Base-by-base conservation (phyloP, 2,797 vertebrate species). In the Anisognathus igniventris region DNA sequence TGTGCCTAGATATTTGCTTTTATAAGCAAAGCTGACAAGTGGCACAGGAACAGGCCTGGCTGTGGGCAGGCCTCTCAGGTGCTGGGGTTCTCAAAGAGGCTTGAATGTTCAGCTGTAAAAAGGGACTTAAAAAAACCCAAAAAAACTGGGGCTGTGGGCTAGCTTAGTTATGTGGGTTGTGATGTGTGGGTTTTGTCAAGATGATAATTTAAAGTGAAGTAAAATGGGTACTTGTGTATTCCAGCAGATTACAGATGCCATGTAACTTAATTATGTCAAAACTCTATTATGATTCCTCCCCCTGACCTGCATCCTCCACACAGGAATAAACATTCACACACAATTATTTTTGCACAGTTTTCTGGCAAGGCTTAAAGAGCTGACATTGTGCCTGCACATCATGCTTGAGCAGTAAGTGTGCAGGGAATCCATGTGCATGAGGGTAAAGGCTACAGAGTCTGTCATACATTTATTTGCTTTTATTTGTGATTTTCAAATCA, bases 191-290 rank as follows among this genome's bases (percentile, higher is more conserved):
- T 86, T 89, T 92, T 93, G 75, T 86, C 42, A 90, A 84, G 73
- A 51, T 58, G 70, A 23, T 84, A 70, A 71, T 77, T 67, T 45
- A 10, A 64, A 51, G 14, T 47, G 62, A 77, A 81, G 56, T 72
- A 71, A 86, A 90, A 75, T 62, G 51, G 72, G 50, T 86, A 30
- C 42, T 86, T 72, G 28, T 44, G 17, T 61, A 9, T 93, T 94
- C 31, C 58, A 88, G 62, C 0, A 3, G 5, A 5, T 88, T 92
- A 66, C 83, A 78, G 90, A 73, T 90, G 60, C 62, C 20, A 22
- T 57, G 45, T 84, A 90, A 86, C 37, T 90, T 91, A 88, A 73
- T 94, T 88, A 57, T 79, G 37, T 76, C 71, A 75, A 72, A 95
- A 70, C 74, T 73, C 3, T 68, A 48, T 87, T 89, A 68, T 22